A percentile compares a stretch with the other conserved stretches of the same genome.
These are phyloP conservation scores for Sebastes fasciatus DNA, from an alignment of 2,113 vertebrate genomes.

Conservation along the genomic window DNA sequence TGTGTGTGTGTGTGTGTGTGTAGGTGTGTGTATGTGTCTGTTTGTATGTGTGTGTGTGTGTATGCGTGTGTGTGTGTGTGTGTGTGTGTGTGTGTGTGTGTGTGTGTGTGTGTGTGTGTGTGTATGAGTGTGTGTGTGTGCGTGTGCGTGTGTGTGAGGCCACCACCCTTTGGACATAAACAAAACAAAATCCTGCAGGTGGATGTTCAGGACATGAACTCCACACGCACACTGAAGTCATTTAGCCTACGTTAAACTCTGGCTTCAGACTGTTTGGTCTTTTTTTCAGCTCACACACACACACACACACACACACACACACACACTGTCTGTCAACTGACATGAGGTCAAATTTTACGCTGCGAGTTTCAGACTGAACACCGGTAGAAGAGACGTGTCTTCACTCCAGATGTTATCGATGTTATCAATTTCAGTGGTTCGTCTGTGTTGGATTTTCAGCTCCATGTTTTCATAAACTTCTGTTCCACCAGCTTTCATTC, in stretches of 20 bases:
- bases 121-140: not conserved
- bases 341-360: not conserved
- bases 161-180: not conserved
- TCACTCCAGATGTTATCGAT: not conserved
- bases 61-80: not conserved
- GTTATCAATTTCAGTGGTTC: too few relatives aligned
- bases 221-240: constrained; percentile 8
- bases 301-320: not conserved
- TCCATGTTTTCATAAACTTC: not conserved
- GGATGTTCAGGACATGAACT: not conserved
- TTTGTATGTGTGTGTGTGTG: not conserved
- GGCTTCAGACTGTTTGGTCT: not conserved
- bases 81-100: constrained; percentile 3
- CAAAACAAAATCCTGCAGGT: constrained; percentile 5
- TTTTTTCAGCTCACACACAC: not conserved
- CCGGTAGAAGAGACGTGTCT: not conserved
- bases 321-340: not conserved
- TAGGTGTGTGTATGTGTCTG: not conserved
- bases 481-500: not conserved
- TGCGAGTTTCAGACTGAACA: not conserved
- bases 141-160: not conserved
- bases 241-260: constrained; percentile 10
- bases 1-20: constrained; percentile 11
- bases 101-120: not conserved
- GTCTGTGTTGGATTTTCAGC: not conserved